Conservation (phyloP, 1,140 invertebrate genomes). For the Drosophila lacertosa region DNA sequence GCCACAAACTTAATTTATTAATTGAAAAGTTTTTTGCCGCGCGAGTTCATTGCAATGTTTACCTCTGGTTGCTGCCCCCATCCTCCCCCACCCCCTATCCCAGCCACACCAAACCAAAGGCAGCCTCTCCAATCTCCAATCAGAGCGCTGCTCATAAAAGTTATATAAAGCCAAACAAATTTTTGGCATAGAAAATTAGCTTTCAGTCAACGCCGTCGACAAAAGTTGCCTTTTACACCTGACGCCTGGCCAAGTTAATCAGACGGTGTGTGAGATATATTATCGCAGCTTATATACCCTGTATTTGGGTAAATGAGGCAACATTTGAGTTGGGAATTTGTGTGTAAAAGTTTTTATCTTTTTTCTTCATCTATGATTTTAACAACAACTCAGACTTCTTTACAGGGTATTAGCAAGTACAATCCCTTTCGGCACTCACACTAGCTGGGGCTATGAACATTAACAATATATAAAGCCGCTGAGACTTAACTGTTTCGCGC, state of each 20-base stretch:
- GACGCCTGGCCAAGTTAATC: slow-evolving; percentile 2
- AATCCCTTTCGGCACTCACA: too few species aligned
- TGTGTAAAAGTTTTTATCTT: too few species aligned
- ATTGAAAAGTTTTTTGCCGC: slow-evolving; percentile 67
- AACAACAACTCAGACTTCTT: too few species aligned
- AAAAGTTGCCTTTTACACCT: slow-evolving; percentile 47
- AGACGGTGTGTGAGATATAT: neutral
- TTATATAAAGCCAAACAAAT: slow-evolving; percentile 57
- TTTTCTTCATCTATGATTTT: too few species aligned
- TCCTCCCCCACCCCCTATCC: neutral
- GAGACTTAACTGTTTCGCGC: slow-evolving; percentile 19
- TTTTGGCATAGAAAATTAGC: slow-evolving; percentile 62
- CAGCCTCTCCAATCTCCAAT: too few species aligned
- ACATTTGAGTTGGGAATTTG: too few species aligned
- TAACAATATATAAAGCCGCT: slow-evolving; percentile 42
- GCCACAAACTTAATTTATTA: slow-evolving; percentile 62
- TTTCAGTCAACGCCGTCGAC: slow-evolving; percentile 56
- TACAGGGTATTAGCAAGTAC: too few species aligned
- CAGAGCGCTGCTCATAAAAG: slow-evolving; percentile 47
- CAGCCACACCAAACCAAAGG: neutral
- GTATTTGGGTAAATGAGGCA: too few species aligned
- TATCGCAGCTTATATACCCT: slow-evolving; percentile 32
- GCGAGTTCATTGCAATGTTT: slow-evolving; percentile 36
- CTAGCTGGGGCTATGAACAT: slow-evolving; percentile 26
- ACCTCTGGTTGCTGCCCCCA: slow-evolving; percentile 2